Evolutionary conservation across 2,797 vertebrate genomes (phyloP), one percentile per base, ranked within the genome.

Genomic region (Poecilia wingei): DNA sequence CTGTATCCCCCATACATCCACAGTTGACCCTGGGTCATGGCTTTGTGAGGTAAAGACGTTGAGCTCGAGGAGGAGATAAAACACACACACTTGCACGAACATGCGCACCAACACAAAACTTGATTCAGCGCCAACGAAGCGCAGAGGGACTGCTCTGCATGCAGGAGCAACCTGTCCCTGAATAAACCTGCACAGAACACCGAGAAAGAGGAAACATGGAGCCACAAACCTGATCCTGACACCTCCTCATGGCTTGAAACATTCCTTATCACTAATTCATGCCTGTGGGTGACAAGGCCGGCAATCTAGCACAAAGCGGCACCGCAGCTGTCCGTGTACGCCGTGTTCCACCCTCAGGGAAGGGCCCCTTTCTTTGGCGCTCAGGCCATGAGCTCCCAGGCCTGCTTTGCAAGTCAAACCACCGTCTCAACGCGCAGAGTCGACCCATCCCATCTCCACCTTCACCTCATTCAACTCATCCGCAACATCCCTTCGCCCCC

Each of bases 341-440:
- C 73, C 81, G 79, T 61, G 86, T 78, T 92, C 89, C 84, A 84
- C 89, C 94, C 93, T 89, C 88, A 92, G 85, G 86, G 77, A 89
- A 81, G 87, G 88, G 77, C 82, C 83, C 57, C 80, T 70, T 64
- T 86, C 79, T 25, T 84, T 82, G 45, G 33, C 51, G 78, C 57
- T 76, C 84, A 55, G 72, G 74, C 84, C 25, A 53, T 76, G 76
- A 90, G 85, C 80, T 84, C 85, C 77, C 53, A 46, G 75, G 79
- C 87, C 95, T 95, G 91, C 91, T 96, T 96, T 96, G 95, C 96
- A 96, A 96, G 95, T 96, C 96, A 96, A 96, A 96, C 93, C 82
- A 90, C 92, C 81, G 49, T 88, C 83, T 87, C 74, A 83, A 87
- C 78, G 74, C 51, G 74, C 57, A 82, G 82, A 83, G 82, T 76